phyloP scores from a whole-genome alignment of 2,888 invertebrate genomes.

The Antheraea assamensis region DNA sequence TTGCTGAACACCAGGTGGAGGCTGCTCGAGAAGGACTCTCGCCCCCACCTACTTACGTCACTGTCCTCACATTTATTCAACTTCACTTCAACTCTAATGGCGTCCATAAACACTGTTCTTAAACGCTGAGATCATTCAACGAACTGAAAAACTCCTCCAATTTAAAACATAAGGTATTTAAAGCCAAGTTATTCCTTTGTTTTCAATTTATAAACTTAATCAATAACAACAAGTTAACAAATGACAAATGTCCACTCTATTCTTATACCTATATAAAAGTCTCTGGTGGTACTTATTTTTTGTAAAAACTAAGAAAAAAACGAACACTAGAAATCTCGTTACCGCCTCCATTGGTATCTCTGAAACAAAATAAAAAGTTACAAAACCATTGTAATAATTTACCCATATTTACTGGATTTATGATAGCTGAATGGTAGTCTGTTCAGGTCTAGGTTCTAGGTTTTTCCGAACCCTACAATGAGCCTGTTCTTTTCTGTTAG shows the following conservation, averaged over 20 bases:
- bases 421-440: too few species aligned
- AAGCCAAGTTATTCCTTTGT: not conserved
- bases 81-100: not conserved
- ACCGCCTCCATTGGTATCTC: conserved; percentile 23
- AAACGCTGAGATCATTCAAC: not conserved
- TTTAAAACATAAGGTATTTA: not conserved
- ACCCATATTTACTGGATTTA: too few species aligned
- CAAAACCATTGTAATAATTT: not conserved
- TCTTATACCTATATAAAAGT: not conserved
- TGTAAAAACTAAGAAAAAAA: not conserved
- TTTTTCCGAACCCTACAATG: too few species aligned
- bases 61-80: not conserved
- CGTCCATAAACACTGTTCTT: not conserved
- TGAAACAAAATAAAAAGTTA: conserved; percentile 26
- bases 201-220: not conserved
- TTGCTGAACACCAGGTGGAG: too few species aligned
- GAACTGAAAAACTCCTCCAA: not conserved
- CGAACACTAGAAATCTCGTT: conserved; percentile 11
- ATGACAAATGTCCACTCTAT: conserved; percentile 2
- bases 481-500: too few species aligned
- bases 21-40: too few species aligned
- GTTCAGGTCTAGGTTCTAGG: too few species aligned
- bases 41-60: not conserved
- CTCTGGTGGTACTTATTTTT: not conserved
- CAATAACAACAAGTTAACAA: conserved; percentile 6